Conservation (phyloP, 2,113 vertebrate genomes). For the Labeo rohita region DNA sequence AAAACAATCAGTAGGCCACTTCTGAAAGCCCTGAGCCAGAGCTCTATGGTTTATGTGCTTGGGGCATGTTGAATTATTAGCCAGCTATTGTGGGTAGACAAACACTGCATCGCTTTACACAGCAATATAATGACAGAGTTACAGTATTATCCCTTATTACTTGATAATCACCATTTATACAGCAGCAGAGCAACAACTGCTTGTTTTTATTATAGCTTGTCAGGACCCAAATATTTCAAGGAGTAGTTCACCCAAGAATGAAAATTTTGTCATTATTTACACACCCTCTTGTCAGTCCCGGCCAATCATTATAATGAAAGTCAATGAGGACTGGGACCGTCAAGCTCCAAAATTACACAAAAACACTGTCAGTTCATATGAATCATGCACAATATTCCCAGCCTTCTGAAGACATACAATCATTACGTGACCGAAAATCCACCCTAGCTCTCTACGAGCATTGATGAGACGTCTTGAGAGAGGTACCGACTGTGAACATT, state of each 20-base stretch:
- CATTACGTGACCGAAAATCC: not conserved
- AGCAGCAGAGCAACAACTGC: constrained; percentile 18
- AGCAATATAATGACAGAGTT: constrained; percentile 34
- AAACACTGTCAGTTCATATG: not conserved
- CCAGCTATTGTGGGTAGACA: constrained; percentile 52
- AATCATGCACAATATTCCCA: not conserved
- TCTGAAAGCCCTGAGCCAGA: constrained; percentile 42
- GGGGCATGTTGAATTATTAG: constrained; percentile 70
- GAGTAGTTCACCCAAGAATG: not conserved
- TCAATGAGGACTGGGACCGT: not conserved
- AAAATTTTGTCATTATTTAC: constrained; percentile 14
- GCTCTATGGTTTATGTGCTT: constrained; percentile 57
- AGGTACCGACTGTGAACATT: not conserved
- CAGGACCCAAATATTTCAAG: not conserved
- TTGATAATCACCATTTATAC: constrained; percentile 43
- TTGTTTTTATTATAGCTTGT: constrained; percentile 14
- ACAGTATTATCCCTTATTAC: constrained; percentile 42
- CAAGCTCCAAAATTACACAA: not conserved
- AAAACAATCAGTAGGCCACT: constrained; percentile 57
- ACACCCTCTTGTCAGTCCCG: not conserved
- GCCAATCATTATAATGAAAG: not conserved
- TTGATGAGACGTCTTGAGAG: not conserved
- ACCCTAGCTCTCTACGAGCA: not conserved
- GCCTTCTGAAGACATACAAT: not conserved
- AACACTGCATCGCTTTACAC: constrained; percentile 46